These are phyloP conservation scores for Leptothorax acervorum DNA, from an alignment of 2,888 invertebrate genomes.

Conservation along the genomic window DNA sequence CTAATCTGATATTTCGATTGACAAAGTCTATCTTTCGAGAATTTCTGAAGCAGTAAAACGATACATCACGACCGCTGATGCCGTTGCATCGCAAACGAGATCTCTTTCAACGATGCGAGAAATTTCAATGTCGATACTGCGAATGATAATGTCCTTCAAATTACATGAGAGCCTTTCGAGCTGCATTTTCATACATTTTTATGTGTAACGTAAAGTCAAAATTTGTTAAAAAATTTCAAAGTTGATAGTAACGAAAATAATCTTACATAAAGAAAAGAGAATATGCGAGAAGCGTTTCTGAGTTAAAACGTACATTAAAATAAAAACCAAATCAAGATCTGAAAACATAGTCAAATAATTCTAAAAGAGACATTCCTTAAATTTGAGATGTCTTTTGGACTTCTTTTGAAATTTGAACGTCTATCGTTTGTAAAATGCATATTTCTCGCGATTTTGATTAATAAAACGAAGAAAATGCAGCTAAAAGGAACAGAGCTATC, in stretches of 20 bases:
- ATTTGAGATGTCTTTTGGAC: not conserved
- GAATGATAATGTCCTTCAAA: slow-evolving; percentile 1
- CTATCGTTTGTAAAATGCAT: not conserved
- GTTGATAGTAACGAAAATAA: not conserved
- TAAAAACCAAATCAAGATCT: not conserved
- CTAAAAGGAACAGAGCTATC: slow-evolving; percentile 6
- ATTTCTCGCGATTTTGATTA: not conserved
- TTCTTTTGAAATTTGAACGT: not conserved
- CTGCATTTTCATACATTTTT: slow-evolving; percentile 32
- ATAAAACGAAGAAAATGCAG: slow-evolving; percentile 20
- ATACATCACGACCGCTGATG: not conserved
- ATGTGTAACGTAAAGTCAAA: not conserved
- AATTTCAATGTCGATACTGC: slow-evolving; percentile 9
- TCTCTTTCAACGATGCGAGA: not conserved
- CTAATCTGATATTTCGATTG: not conserved
- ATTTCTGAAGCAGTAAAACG: not conserved
- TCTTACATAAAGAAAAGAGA: not conserved
- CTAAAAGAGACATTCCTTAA: not conserved
- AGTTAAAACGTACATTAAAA: not conserved
- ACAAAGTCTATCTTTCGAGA: not conserved
- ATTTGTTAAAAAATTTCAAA: slow-evolving; percentile 1
- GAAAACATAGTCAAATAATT: not conserved
- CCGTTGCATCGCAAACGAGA: not conserved
- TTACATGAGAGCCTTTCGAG: not conserved
- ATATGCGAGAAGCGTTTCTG: not conserved